Base-by-base conservation (phyloP, 2,113 vertebrate species). In the Sinosuthora webbiana region DNA sequence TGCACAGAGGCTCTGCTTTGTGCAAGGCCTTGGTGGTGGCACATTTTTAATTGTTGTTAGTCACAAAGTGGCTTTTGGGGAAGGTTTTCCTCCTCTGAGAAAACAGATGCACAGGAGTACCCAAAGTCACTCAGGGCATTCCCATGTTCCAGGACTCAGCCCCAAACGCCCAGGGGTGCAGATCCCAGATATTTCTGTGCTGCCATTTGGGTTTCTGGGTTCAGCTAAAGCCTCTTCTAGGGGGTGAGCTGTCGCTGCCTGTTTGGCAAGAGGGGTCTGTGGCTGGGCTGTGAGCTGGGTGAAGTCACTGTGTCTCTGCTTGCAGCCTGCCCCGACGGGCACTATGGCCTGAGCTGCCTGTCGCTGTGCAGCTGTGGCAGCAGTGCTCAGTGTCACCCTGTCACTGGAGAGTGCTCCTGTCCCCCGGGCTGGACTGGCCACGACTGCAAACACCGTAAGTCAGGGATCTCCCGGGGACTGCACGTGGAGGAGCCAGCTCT, bases 391-490 rank as follows among this genome's bases (percentile, higher is more conserved):
- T 98, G 98, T 87, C 95, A 98, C 95, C 89, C 85, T 7, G 67
- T 97, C 77, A 97, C 85, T 0, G 97, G 98, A 71, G 90, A 63
- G 42, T 97, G 97, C 59, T 50, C 55, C 4, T 98, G 93, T 91
- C 57, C 94, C 45, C 91, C 86, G 0, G 97, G 89, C 64, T 95
- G 93, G 93, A 93, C 89, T 4, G 95, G 96, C 59, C 92, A 30
- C 4, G 9, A 60, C 84, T 97, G 97, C 91, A 85, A 56, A 56
- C 76, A 41, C n/a, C 11, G 44, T 96, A 71, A 97, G 94, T 97
- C 70, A 35, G 67, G 55, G 20, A 3, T 47, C 80, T 92, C 84
- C 65, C n/a, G 16, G 86, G 69, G 47, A 7, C 86, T 77, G 70
- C 64, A 7, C 13, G 41, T 39, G 39, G 53, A 20, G 55, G 60